Conservation (phyloP, 2,888 invertebrate genomes). For the Celastrina argiolus region DNA sequence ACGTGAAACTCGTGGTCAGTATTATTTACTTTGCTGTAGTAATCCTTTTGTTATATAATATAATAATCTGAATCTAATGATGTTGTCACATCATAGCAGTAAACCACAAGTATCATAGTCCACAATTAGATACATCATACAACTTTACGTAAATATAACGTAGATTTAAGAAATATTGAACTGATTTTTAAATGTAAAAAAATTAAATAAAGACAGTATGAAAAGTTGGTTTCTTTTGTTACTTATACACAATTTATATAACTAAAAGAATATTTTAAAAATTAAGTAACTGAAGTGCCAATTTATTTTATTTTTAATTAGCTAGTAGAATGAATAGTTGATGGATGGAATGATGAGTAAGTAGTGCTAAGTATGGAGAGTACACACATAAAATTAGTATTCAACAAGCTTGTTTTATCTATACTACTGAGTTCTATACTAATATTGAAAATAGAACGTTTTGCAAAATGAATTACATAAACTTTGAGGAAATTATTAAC, state of each 20-base stretch:
- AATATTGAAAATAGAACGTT: too few species aligned
- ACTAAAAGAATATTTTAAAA: background rate
- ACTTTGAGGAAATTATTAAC: too few species aligned
- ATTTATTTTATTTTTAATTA: slow-evolving; percentile 3
- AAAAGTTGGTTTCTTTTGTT: slow-evolving; percentile 18
- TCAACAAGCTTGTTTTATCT: background rate
- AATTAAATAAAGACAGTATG: background rate
- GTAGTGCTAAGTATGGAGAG: background rate
- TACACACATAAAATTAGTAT: background rate
- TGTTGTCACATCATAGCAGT: background rate
- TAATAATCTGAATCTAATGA: background rate
- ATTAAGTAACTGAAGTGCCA: slow-evolving; percentile 21
- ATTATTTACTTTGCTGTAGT: slow-evolving; percentile 1
- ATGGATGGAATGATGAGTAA: background rate
- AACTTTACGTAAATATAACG: background rate
- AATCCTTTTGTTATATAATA: background rate
- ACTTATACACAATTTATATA: slow-evolving; percentile 2
- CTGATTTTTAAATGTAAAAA: slow-evolving; percentile 17
- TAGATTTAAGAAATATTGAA: slow-evolving; percentile 16
- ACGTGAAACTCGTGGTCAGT: slow-evolving; percentile 4
- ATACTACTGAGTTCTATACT: too few species aligned
- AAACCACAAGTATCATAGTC: background rate
- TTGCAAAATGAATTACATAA: too few species aligned
- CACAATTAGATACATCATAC: background rate
- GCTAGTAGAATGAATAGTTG: slow-evolving; percentile 12